Evolutionary conservation across 2,888 invertebrate genomes (phyloP), one percentile per base, ranked within the genome.

Genomic region (Hypena proboscidalis): DNA sequence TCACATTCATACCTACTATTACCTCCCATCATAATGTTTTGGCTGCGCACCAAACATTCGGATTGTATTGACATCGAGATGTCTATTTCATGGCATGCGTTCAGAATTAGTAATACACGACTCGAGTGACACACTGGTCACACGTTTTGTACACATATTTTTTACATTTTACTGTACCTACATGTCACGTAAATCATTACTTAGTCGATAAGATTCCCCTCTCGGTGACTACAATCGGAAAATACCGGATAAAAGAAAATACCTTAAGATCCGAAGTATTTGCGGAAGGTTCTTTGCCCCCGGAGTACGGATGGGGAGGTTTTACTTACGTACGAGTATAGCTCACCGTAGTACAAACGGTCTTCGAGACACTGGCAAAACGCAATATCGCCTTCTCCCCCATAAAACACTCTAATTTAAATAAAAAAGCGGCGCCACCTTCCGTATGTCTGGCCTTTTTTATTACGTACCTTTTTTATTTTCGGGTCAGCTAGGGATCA

Each of bases 401-500:
- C 85, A 90, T 90, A 90, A 90, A 90, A 90, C 88, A 89, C 89
- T 90, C 90, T 88, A 90, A 90, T 90, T 90, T 90, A 90, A 90
- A 90, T 90, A 90, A 90, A 90, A 90, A 90, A 90, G 88, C 88
- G 86, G 85, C 90, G 87, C 88, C 88, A 90, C 90, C 89, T 89
- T 90, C 88, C 90, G 90, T 90, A 90, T 90, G 90, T 90, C 87
- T 88, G 88, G 83, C 85, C 86, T 85, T 89, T 74, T 90, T 89
- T 89, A 89, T 89, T 90, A 88, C 82, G 87, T 84, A 85, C 90
- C 89, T 90, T 90, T 90, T 90, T 90, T 90, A 90, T 89, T 90
- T 87, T 89, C 85, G 90, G 90, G 90, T 90, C 90, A 90, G 89
- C 89, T 81, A 74, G 87, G 88, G 90, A 90, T 90, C 90, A 90